A percentile compares a stretch with the other conserved stretches of the same genome.
phyloP scores from a whole-genome alignment of 2,888 invertebrate genomes.

The Eilema griseolum region DNA sequence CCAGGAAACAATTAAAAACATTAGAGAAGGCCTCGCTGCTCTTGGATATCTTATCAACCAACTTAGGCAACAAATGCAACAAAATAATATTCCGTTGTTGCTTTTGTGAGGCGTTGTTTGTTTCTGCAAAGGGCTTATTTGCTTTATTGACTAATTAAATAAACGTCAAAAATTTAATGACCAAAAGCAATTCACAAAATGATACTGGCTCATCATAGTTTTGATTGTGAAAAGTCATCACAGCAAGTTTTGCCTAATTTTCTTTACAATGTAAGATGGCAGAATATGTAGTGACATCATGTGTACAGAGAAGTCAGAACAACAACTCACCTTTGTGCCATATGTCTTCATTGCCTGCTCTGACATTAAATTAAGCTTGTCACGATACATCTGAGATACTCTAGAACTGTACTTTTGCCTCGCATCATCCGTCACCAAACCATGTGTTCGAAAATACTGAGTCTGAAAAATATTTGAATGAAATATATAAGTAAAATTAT shows the following conservation, averaged over 20 bases:
- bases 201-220: neutral
- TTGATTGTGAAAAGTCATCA: neutral
- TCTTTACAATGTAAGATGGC: too few relatives aligned
- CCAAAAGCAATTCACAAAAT: neutral
- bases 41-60: neutral
- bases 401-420: slow-evolving; percentile 99
- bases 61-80: neutral
- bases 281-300: neutral
- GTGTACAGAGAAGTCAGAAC: neutral
- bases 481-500: neutral
- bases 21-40: neutral
- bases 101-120: neutral
- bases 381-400: slow-evolving; percentile 96
- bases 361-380: slow-evolving; percentile 94
- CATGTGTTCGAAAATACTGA: slow-evolving; percentile 97
- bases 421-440: slow-evolving; percentile 96
- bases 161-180: neutral
- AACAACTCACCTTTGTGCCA: slow-evolving; percentile 91
- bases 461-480: slow-evolving; percentile 83
- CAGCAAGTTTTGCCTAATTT: neutral
- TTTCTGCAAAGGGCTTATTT: neutral
- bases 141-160: too few relatives aligned
- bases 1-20: neutral
- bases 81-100: neutral
- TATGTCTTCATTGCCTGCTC: slow-evolving; percentile 95